These are phyloP conservation scores for Patiria miniata DNA, from an alignment of 35 echinoderm and acorn worm genomes.

Conservation along the genomic window DNA sequence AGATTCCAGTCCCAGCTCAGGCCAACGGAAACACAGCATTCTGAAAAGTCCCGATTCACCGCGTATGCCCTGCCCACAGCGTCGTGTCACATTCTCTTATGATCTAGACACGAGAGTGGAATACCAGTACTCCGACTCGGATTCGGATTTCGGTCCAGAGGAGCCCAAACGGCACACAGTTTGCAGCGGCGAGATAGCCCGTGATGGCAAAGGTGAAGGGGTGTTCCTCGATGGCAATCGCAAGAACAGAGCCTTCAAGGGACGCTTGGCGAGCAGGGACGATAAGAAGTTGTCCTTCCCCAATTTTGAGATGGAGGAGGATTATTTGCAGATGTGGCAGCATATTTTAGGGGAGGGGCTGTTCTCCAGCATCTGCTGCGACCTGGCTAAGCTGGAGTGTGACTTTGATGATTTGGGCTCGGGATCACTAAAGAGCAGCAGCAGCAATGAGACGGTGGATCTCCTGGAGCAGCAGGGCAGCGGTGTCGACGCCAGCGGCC, in stretches of 20 bases:
- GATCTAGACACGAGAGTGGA: constrained; percentile 37
- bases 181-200: neutral
- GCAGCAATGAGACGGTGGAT: neutral
- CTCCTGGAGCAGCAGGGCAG: neutral
- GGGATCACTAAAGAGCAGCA: constrained; percentile 1
- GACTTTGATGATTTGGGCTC: constrained; percentile 1
- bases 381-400: neutral
- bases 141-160: neutral
- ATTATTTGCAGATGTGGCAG: constrained; percentile 16
- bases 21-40: neutral
- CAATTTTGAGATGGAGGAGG: neutral
- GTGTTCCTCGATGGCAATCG: neutral
- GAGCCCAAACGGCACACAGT: constrained; percentile 33
- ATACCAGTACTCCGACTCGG: neutral
- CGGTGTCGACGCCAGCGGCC: neutral
- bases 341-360: constrained; percentile 8
- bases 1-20: neutral
- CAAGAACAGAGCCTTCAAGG: neutral
- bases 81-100: constrained; percentile 33
- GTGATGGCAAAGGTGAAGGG: neutral
- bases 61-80: neutral
- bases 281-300: neutral
- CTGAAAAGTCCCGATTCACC: neutral
- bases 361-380: constrained; percentile 24
- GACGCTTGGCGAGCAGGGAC: neutral